A percentile compares a stretch with the other conserved stretches of the same genome.
Conservation (phyloP, 1,140 invertebrate species). For the Drosophila grimshawi region DNA sequence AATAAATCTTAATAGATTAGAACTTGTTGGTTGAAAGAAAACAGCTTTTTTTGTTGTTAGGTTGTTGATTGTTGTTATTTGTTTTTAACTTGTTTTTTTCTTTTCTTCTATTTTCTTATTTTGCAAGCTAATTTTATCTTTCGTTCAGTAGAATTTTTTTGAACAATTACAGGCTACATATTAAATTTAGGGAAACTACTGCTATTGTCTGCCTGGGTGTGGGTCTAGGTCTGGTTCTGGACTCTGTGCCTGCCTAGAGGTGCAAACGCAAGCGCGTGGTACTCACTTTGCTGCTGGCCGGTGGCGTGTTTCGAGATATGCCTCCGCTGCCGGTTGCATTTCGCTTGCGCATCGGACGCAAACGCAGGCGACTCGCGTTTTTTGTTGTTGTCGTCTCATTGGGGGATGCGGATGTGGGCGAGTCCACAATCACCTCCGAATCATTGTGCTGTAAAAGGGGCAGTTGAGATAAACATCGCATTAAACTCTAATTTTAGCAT, state of each 20-base stretch:
- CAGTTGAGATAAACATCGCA: background rate
- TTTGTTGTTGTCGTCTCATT: background rate
- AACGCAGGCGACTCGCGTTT: slow-evolving; percentile 43
- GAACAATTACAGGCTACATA: slow-evolving; percentile 11
- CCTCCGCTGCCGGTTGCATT: slow-evolving; percentile 13
- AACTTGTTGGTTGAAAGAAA: slow-evolving; percentile 14
- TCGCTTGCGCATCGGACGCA: slow-evolving; percentile 54
- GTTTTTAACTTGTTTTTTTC: slow-evolving; percentile 23
- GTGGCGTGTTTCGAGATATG: slow-evolving; percentile 13
- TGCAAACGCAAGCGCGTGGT: slow-evolving; percentile 60
- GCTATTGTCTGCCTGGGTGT: background rate
- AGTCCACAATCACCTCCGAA: slow-evolving; percentile 63
- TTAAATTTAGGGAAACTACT: slow-evolving; percentile 2
- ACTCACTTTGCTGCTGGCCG: slow-evolving; percentile 67
- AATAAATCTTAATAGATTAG: background rate
- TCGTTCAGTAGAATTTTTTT: background rate
- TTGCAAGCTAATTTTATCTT: background rate
- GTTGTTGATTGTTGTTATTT: slow-evolving; percentile 5
- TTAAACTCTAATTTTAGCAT: background rate
- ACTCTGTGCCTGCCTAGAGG: slow-evolving; percentile 46
- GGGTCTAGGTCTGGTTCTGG: background rate
- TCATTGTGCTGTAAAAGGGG: slow-evolving; percentile 40
- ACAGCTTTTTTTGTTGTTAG: slow-evolving; percentile 16
- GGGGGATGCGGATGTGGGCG: slow-evolving; percentile 46
- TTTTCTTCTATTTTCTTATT: background rate